These are phyloP conservation scores for Mesoclemmys tuberculata DNA, from an alignment of 2,113 vertebrate species.

Conservation along the genomic window DNA sequence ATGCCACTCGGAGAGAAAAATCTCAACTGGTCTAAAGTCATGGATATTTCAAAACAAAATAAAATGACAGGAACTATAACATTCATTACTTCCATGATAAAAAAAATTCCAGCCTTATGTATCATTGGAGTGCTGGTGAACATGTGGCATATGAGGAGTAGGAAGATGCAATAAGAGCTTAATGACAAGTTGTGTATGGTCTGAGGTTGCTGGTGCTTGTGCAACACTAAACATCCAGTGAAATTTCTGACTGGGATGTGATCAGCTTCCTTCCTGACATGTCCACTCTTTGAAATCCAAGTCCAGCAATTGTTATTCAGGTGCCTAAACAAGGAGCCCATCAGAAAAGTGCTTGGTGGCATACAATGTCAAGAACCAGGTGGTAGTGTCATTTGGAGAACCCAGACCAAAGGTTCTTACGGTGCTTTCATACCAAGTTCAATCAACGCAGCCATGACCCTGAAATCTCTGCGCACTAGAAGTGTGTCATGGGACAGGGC, in stretches of 20 bases:
- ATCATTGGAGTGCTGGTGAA: neutral
- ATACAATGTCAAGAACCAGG: no score
- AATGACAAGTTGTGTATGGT: neutral
- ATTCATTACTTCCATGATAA: neutral
- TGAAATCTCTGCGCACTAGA: no score
- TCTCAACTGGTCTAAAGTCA: neutral
- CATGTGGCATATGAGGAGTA: neutral
- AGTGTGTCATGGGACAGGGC: no score
- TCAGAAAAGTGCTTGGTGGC: no score
- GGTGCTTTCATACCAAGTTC: no score
- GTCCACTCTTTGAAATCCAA: no score
- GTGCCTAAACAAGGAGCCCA: no score
- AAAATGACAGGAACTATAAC: neutral
- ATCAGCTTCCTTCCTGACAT: neutral
- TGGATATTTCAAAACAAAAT: neutral
- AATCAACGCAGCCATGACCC: no score
- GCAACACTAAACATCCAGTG: neutral
- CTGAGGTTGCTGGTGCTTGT: neutral
- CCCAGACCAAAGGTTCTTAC: no score
- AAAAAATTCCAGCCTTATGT: neutral
- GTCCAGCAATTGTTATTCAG: no score
- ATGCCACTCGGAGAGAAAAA: neutral
- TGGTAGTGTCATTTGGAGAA: no score
- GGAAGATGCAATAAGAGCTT: neutral
- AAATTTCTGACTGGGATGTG: neutral